Conservation (phyloP, 2,888 invertebrate species). For the Hydraecia micacea region DNA sequence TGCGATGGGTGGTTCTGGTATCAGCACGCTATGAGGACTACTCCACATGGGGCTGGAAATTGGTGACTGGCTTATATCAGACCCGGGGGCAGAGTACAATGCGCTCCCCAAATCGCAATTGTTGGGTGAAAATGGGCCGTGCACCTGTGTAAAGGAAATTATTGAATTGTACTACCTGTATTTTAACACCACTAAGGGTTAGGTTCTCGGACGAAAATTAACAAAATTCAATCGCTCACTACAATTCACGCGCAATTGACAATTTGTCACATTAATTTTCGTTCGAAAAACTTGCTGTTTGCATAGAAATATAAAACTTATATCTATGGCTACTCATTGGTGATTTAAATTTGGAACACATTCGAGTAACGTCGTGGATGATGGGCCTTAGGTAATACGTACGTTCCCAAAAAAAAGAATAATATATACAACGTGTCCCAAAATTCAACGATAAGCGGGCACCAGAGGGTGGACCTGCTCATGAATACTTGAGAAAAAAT, state of each 20-base stretch:
- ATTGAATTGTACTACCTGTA: neutral
- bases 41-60: slow-evolving; percentile 61
- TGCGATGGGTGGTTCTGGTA: slow-evolving; percentile 72
- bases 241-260: neutral
- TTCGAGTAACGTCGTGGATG: no score
- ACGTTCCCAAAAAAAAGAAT: no score
- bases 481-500: no score
- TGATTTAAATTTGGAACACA: neutral
- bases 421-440: no score
- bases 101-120: slow-evolving; percentile 73
- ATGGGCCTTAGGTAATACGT: no score
- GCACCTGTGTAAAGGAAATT: slow-evolving; percentile 47
- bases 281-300: neutral
- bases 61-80: slow-evolving; percentile 53
- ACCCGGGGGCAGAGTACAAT: slow-evolving; percentile 53
- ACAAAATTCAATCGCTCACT: neutral
- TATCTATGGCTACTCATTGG: neutral
- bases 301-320: no score
- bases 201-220: neutral
- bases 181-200: no score
- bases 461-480: no score
- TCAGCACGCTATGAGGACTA: slow-evolving; percentile 60
- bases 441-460: no score
- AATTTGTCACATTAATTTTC: neutral
- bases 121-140: slow-evolving; percentile 51